Percentiles rank a stretch among this genome's conserved stretches.
These are phyloP conservation scores for Pollenia griseotomentosa DNA, from an alignment of 2,888 invertebrate species.

Conservation along the genomic window DNA sequence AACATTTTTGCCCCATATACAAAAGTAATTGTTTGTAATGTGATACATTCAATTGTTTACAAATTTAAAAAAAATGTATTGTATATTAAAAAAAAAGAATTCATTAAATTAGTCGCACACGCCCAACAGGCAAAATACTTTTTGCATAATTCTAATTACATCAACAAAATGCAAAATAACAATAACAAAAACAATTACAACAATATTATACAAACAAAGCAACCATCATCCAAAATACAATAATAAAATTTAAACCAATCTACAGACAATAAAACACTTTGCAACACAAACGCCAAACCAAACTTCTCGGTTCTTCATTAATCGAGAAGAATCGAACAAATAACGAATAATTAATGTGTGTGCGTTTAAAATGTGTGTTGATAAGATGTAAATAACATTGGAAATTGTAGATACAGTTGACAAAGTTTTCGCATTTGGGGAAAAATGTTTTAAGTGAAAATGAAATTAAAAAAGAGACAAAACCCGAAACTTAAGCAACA, in stretches of 20 bases:
- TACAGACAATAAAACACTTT: slow-evolving; percentile 71
- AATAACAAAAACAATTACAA: slow-evolving; percentile 69
- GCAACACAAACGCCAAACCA: slow-evolving; percentile 40
- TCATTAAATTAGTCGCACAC: slow-evolving; percentile 73
- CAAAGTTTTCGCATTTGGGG: slow-evolving; percentile 29
- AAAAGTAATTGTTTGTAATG: slow-evolving; percentile 32
- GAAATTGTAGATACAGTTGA: slow-evolving; percentile 42
- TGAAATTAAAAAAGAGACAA: slow-evolving; percentile 53
- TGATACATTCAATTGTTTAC: slow-evolving; percentile 44
- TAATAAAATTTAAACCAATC: slow-evolving; percentile 66
- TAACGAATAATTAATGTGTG: background rate
- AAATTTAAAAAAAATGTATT: slow-evolving; percentile 53
- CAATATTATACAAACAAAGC: slow-evolving; percentile 55
- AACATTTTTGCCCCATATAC: slow-evolving; percentile 6
- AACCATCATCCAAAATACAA: slow-evolving; percentile 25
- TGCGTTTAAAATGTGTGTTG: background rate
- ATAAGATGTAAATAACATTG: slow-evolving; percentile 33
- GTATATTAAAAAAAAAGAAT: slow-evolving; percentile 40
- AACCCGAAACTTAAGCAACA: slow-evolving; percentile 3
- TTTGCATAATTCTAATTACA: slow-evolving; percentile 74
- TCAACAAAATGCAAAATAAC: slow-evolving; percentile 52
- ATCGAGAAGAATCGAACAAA: slow-evolving; percentile 16
- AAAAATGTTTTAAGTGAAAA: slow-evolving; percentile 35
- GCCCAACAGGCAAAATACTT: slow-evolving; percentile 65
- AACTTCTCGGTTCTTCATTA: slow-evolving; percentile 47